Evolutionary conservation across 2,113 vertebrate species (phyloP).

Genomic region (Neolamprologus kungweensis): DNA sequence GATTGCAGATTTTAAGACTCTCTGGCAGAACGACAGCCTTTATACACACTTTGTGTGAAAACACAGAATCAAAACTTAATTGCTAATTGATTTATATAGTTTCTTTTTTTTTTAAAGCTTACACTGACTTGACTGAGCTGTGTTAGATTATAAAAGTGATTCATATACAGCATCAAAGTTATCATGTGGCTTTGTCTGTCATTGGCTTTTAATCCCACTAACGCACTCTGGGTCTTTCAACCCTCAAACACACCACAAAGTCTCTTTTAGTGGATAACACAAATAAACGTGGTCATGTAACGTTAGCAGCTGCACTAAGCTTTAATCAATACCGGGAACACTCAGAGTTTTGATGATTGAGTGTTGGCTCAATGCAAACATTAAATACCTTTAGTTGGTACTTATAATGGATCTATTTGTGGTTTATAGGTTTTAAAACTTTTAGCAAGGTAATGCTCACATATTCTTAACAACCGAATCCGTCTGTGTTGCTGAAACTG

Average conservation of each 20-base stretch:
- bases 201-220: conserved; percentile 18
- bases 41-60: not conserved
- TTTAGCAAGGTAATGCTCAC: accelerated
- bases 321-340: not conserved
- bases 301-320: not conserved
- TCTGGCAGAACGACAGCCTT: not conserved
- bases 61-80: not conserved
- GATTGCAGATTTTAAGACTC: not conserved
- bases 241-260: not conserved
- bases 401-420: not conserved
- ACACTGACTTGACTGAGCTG: not conserved
- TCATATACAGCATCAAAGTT: not conserved
- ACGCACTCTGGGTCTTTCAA: conserved; percentile 36
- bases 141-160: not conserved
- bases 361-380: not conserved
- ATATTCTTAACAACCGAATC: not conserved
- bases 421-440: not conserved
- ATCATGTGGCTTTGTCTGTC: conserved; percentile 1
- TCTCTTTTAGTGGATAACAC: not conserved
- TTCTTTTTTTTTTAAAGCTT: not conserved
- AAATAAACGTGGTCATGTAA: conserved; percentile 5
- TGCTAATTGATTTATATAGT: not conserved
- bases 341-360: not conserved
- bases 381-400: not conserved
- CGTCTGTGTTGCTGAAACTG: not conserved